Percentiles rank a stretch among this genome's conserved stretches.
Evolutionary conservation across 2,797 vertebrate genomes (phyloP).

Genomic region (Amblyopsis hoosieri): DNA sequence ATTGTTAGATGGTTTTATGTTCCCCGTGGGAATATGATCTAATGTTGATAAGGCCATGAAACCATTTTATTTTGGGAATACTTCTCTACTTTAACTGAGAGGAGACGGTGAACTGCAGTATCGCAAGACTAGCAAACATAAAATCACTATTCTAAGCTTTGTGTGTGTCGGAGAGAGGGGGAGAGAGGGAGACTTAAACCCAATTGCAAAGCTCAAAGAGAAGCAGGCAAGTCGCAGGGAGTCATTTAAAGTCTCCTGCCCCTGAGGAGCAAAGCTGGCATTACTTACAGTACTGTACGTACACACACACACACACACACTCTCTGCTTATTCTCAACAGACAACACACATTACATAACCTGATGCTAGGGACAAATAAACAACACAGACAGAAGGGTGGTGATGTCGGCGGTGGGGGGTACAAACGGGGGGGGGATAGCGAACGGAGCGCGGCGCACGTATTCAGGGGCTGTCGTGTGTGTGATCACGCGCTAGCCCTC

Average conservation of each 20-base stretch:
- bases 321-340: slow-evolving; percentile 28
- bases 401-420: background rate
- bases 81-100: slow-evolving; percentile 13
- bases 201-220: slow-evolving; percentile 17
- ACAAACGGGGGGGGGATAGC: slow-evolving; percentile 9
- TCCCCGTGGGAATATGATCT: background rate
- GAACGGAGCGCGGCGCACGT: slow-evolving; percentile 11
- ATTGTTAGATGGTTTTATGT: background rate
- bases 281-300: slow-evolving; percentile 49
- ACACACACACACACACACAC: slow-evolving; percentile 17
- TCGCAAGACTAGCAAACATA: slow-evolving; percentile 45
- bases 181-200: background rate
- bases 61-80: background rate
- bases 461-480: slow-evolving; percentile 22
- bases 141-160: slow-evolving; percentile 16
- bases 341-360: slow-evolving; percentile 66
- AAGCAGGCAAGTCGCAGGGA: slow-evolving; percentile 42
- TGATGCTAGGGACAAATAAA: slow-evolving; percentile 46
- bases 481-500: slow-evolving; percentile 26
- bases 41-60: slow-evolving; percentile 6
- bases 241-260: slow-evolving; percentile 51
- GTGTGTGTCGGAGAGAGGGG: background rate
- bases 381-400: slow-evolving; percentile 25
- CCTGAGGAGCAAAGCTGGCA: slow-evolving; percentile 52
- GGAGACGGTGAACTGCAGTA: slow-evolving; percentile 21